Conservation (phyloP, 2,113 vertebrate genomes). For the Beaufortia kweichowensis region DNA sequence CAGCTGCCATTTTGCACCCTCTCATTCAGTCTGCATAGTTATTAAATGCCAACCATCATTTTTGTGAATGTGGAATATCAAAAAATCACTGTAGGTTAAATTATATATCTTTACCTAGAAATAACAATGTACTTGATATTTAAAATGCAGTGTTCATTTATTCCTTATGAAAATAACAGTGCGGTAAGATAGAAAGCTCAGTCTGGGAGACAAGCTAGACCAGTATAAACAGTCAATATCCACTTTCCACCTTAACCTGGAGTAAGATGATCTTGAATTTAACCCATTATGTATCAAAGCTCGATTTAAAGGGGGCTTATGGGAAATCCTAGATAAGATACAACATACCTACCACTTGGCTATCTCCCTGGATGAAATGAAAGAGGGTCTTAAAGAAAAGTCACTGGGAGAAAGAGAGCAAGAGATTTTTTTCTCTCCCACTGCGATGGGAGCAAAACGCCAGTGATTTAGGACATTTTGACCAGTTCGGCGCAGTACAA, state of each 20-base stretch:
- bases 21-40: not conserved
- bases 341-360: not conserved
- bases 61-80: not conserved
- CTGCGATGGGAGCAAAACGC: conserved; percentile 44
- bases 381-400: conserved; percentile 2
- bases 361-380: not conserved
- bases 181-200: too few relatives aligned
- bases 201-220: not conserved
- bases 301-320: not conserved
- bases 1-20: not conserved
- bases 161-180: too few relatives aligned
- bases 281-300: too few relatives aligned
- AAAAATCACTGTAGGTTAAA: not conserved
- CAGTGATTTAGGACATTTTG: conserved; percentile 49
- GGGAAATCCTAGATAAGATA: not conserved
- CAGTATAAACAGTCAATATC: not conserved
- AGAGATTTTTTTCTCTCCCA: not conserved
- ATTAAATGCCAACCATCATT: not conserved
- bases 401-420: not conserved
- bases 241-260: too few relatives aligned
- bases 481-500: conserved; percentile 45
- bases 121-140: not conserved
- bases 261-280: too few relatives aligned
- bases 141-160: not conserved
- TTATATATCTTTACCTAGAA: not conserved